A percentile compares a stretch with the other conserved stretches of the same genome.
Conservation (phyloP, 2,797 vertebrate genomes). For the Myotis pilosus region DNA sequence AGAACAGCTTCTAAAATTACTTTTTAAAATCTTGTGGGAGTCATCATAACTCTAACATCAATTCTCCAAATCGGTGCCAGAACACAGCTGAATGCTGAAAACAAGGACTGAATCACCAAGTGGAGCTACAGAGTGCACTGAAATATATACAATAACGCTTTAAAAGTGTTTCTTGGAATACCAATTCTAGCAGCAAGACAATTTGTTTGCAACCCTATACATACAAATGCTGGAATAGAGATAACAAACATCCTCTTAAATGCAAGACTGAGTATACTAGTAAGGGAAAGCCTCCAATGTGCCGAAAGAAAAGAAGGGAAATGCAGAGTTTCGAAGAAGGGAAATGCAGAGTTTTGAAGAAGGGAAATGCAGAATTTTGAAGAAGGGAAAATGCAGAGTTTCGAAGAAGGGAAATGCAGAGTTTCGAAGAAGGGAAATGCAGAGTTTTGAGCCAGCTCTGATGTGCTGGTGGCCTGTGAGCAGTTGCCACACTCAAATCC, state of each 20-base stretch:
- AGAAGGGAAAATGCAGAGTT: background rate
- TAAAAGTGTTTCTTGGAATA: background rate
- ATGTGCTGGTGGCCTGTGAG: background rate
- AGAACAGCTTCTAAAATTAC: background rate
- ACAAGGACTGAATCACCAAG: background rate
- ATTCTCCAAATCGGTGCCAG: background rate
- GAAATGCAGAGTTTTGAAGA: background rate
- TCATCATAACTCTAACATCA: background rate
- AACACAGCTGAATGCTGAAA: background rate
- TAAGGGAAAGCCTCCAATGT: background rate
- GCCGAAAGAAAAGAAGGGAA: background rate
- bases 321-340: background rate
- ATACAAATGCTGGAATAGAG: background rate
- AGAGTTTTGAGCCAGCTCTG: background rate
- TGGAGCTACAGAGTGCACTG: background rate
- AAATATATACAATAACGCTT: background rate
- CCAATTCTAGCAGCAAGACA: background rate
- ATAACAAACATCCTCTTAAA: background rate
- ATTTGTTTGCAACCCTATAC: background rate
- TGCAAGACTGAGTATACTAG: background rate
- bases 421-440: too few relatives aligned
- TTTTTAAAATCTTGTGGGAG: background rate
- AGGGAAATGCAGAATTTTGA: too few relatives aligned
- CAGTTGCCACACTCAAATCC: background rate
- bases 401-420: too few relatives aligned